Evolutionary conservation across 2,888 invertebrate genomes (phyloP).

Genomic region (Tanypteryx hageni): DNA sequence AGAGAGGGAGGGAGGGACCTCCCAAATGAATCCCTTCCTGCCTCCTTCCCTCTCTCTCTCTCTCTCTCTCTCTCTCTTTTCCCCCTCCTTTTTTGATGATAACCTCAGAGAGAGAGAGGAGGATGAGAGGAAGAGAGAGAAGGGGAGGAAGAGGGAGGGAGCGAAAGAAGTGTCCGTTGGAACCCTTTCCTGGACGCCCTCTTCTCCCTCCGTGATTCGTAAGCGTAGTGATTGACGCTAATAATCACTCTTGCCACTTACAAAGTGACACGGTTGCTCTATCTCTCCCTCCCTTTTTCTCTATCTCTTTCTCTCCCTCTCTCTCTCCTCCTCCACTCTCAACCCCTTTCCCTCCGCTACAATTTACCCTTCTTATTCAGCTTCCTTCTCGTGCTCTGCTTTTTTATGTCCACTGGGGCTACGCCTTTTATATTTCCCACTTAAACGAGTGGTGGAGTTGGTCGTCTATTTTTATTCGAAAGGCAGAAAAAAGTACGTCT

Average conservation of each 20-base stretch:
- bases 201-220: background rate
- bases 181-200: background rate
- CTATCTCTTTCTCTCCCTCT: background rate
- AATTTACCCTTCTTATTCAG: background rate
- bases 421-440: background rate
- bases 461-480: background rate
- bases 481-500: background rate
- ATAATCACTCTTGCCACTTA: slow-evolving; percentile 34
- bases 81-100: too few species aligned
- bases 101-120: too few species aligned
- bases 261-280: slow-evolving; percentile 17
- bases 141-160: background rate
- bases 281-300: background rate
- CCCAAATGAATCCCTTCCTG: slow-evolving; percentile 62
- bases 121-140: background rate
- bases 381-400: background rate
- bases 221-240: slow-evolving; percentile 55
- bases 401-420: background rate
- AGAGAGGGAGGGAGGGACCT: slow-evolving; percentile 15
- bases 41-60: background rate
- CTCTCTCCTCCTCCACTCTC: background rate
- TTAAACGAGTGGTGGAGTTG: background rate
- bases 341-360: background rate
- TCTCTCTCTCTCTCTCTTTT: background rate
- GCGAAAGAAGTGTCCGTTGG: background rate